These are phyloP conservation scores for Nyctibius grandis DNA, from an alignment of 2,797 vertebrate species.

Conservation along the genomic window DNA sequence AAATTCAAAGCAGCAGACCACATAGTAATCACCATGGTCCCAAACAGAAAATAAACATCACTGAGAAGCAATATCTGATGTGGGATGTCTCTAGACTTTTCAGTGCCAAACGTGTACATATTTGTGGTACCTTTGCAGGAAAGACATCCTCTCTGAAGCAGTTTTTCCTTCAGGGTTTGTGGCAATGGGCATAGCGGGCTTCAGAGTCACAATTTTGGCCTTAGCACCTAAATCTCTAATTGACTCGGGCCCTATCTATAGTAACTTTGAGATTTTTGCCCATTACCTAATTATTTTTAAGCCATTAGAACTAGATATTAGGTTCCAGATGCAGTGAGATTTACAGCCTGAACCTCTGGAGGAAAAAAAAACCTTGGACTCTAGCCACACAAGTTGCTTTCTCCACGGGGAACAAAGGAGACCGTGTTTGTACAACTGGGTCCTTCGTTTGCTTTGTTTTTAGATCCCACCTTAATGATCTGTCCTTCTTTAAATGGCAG, in stretches of 20 bases:
- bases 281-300: neutral
- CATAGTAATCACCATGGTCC: neutral
- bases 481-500: conserved; percentile 98
- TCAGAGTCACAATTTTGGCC: neutral
- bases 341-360: neutral
- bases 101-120: neutral
- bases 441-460: accelerated
- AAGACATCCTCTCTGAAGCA: neutral
- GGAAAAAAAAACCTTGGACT: neutral
- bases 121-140: neutral
- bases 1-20: neutral
- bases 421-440: neutral
- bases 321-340: neutral
- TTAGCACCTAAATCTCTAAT: neutral
- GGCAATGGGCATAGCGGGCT: accelerated
- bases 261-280: neutral
- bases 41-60: neutral
- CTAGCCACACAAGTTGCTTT: neutral
- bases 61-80: neutral
- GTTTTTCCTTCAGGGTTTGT: neutral
- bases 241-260: neutral
- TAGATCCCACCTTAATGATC: conserved; percentile 88
- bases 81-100: neutral
- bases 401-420: neutral
- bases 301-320: neutral